Percentiles rank a stretch among this genome's conserved stretches.
These are phyloP conservation scores for Clarias magur DNA, from an alignment of 2,113 vertebrate genomes.

Conservation along the genomic window DNA sequence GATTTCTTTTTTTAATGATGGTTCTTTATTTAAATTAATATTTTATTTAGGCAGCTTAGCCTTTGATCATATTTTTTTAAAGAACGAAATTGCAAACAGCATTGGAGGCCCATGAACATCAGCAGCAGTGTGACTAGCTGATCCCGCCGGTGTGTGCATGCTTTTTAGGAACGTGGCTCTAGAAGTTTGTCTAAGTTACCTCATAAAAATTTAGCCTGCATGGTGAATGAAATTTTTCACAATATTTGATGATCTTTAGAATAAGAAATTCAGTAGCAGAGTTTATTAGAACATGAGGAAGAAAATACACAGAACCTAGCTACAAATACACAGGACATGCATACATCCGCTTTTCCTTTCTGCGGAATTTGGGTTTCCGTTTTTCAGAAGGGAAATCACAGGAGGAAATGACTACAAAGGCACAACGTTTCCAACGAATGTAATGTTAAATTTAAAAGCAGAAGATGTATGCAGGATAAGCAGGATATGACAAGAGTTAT, in stretches of 20 bases:
- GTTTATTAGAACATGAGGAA: not conserved
- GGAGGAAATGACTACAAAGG: not conserved
- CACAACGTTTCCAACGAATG: not conserved
- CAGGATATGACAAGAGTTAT: not conserved
- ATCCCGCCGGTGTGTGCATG: not conserved
- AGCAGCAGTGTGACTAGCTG: not conserved
- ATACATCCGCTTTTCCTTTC: not conserved
- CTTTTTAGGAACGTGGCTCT: not conserved
- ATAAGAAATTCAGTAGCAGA: not conserved
- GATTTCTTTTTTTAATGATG: slow-evolving; percentile 14
- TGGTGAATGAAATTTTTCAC: not conserved
- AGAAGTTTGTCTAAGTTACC: not conserved
- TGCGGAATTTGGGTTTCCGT: not conserved
- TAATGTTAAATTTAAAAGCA: not conserved
- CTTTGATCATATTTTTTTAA: too few relatives aligned
- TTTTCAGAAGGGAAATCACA: not conserved
- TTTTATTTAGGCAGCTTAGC: slow-evolving; percentile 10
- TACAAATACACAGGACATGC: not conserved
- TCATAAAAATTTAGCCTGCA: not conserved
- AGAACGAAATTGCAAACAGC: too few relatives aligned
- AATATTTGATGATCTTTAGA: not conserved
- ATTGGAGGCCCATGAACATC: not conserved
- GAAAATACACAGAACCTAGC: too few relatives aligned
- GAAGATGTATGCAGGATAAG: not conserved
- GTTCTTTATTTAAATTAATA: slow-evolving; percentile 4